Evolutionary conservation across 2,888 invertebrate genomes (phyloP).

Genomic region (Deladenus siricidicola): DNA sequence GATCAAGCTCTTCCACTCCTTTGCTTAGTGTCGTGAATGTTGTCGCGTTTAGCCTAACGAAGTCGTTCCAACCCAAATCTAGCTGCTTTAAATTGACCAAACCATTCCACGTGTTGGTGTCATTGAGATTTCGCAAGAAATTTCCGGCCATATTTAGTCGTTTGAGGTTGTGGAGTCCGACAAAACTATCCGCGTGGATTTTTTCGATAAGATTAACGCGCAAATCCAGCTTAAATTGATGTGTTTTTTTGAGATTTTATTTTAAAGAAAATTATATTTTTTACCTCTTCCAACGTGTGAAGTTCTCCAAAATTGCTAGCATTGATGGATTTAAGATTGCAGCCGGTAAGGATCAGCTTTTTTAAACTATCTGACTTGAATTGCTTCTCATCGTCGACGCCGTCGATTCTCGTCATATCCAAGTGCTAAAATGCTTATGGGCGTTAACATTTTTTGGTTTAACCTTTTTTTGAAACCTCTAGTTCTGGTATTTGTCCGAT

Average conservation of each 20-base stretch:
- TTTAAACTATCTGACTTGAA: constrained; percentile 54
- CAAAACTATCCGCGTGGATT: constrained; percentile 74
- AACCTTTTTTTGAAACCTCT: constrained; percentile 26
- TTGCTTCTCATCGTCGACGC: constrained; percentile 36
- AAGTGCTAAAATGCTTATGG: constrained; percentile 24
- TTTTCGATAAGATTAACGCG: constrained; percentile 72
- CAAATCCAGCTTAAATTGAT: constrained; percentile 64
- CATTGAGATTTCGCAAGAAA: constrained; percentile 24
- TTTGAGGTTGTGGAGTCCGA: constrained; percentile 73
- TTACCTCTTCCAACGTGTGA: constrained; percentile 63
- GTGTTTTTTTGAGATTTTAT: background rate
- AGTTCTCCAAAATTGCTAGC: constrained; percentile 76
- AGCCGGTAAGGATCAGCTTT: constrained; percentile 55
- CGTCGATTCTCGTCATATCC: constrained; percentile 46
- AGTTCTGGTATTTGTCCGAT: constrained; percentile 77
- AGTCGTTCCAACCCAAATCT: constrained; percentile 63
- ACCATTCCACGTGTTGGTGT: constrained; percentile 72
- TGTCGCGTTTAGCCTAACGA: constrained; percentile 31
- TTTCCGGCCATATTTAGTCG: constrained; percentile 67
- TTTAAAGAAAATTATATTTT: background rate
- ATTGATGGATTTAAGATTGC: constrained; percentile 57
- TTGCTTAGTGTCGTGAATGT: constrained; percentile 32
- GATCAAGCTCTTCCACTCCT: constrained; percentile 31
- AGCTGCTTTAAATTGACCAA: constrained; percentile 74
- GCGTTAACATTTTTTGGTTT: background rate